phyloP scores from a whole-genome alignment of 2,113 vertebrate species.

The Micronycteris hirsuta region DNA sequence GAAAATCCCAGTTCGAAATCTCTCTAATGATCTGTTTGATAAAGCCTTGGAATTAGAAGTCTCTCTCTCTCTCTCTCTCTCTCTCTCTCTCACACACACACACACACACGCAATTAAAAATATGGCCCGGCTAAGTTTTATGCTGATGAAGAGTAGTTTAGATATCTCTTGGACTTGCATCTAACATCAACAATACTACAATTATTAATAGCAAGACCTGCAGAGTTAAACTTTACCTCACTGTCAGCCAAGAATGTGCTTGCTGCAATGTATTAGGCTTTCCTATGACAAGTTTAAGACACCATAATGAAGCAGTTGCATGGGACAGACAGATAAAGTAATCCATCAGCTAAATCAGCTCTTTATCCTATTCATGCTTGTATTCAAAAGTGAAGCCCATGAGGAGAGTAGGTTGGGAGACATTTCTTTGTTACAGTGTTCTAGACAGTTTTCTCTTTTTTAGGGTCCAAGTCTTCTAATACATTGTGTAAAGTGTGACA shows the following conservation, averaged over 20 bases:
- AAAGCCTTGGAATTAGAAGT: constrained; percentile 68
- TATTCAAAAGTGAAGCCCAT: constrained; percentile 47
- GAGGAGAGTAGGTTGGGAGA: not conserved
- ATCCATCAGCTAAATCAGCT: constrained; percentile 53
- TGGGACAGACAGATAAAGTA: constrained; percentile 63
- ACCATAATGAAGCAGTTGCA: constrained; percentile 55
- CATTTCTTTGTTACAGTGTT: constrained; percentile 32
- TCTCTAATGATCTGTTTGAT: constrained; percentile 63
- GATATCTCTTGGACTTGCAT: constrained; percentile 32
- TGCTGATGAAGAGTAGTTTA: constrained; percentile 56
- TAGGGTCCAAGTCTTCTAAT: not conserved
- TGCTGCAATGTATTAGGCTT: constrained; percentile 51
- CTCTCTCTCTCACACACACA: not conserved
- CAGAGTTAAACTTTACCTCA: constrained; percentile 59
- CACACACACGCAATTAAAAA: not conserved
- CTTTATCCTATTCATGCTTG: constrained; percentile 39
- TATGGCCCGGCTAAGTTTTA: constrained; percentile 49
- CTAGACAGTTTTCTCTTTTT: not conserved
- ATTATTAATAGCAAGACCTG: constrained; percentile 40
- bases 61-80: too few species aligned
- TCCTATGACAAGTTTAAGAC: constrained; percentile 71
- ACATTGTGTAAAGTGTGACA: not conserved
- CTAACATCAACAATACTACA: constrained; percentile 42
- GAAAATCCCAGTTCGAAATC: constrained; percentile 60
- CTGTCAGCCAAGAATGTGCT: constrained; percentile 66